Evolutionary conservation across 2,797 vertebrate genomes (phyloP).

Genomic region (Neosilurus hyrtlii): DNA sequence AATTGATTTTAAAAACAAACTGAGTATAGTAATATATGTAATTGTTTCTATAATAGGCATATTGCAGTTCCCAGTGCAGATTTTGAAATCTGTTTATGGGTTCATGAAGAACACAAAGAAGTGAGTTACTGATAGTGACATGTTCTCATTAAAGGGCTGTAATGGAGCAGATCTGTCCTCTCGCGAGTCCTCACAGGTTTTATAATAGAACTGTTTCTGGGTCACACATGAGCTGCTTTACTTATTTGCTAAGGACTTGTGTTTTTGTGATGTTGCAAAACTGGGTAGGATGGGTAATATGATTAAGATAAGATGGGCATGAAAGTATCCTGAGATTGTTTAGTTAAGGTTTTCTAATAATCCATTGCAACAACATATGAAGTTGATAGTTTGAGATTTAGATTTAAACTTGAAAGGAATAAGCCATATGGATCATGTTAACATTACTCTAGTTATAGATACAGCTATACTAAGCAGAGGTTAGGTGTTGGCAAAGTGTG

Average conservation of each 20-base stretch:
- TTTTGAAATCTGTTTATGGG: background rate
- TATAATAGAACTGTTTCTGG: constrained; percentile 9
- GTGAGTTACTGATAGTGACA: background rate
- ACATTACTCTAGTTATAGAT: constrained; percentile 9
- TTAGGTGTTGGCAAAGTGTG: background rate
- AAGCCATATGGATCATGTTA: constrained; percentile 13
- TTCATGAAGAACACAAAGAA: background rate
- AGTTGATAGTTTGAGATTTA: constrained; percentile 2
- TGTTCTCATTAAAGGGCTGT: background rate
- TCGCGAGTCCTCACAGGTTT: background rate
- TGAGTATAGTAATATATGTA: background rate
- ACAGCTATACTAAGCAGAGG: constrained; percentile 15
- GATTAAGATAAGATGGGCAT: background rate
- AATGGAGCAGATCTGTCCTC: background rate
- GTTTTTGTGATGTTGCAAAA: background rate
- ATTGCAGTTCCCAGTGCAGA: background rate
- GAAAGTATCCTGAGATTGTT: background rate
- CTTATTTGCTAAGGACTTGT: background rate
- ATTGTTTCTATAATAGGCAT: background rate
- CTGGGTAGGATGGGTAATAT: background rate
- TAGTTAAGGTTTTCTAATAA: background rate
- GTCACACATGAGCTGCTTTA: background rate
- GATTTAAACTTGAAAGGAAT: constrained; percentile 23
- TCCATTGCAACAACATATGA: background rate
- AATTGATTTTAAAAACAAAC: background rate